Evolutionary conservation across 2,888 invertebrate genomes (phyloP).

Genomic region (Alitta virens): DNA sequence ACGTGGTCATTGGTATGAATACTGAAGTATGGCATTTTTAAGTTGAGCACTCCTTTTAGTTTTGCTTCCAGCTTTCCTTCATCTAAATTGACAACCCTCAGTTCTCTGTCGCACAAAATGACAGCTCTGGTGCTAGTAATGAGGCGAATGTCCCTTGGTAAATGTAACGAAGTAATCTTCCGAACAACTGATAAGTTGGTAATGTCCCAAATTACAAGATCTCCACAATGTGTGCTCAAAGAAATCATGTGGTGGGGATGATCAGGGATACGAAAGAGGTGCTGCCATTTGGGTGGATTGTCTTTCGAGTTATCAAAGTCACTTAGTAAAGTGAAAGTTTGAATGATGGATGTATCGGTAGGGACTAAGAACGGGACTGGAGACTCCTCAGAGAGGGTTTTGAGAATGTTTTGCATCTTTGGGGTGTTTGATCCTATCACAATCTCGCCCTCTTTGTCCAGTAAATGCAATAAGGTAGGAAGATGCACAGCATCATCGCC

Average conservation of each 20-base stretch:
- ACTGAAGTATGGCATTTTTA: constrained; percentile 87
- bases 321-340: background rate
- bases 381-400: background rate
- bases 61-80: constrained; percentile 71
- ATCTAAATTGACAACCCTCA: constrained; percentile 77
- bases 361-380: constrained; percentile 3
- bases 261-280: no score
- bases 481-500: constrained; percentile 2
- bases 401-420: background rate
- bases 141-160: constrained; percentile 76
- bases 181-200: constrained; percentile 65
- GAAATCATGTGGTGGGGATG: constrained; percentile 73
- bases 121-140: constrained; percentile 71
- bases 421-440: background rate
- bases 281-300: background rate
- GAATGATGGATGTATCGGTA: background rate
- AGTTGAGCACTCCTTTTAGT: constrained; percentile 80
- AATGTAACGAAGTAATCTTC: constrained; percentile 71
- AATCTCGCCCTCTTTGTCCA: background rate
- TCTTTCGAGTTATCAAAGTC: background rate
- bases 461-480: constrained; percentile 8
- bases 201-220: constrained; percentile 81
- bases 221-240: constrained; percentile 71
- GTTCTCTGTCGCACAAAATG: constrained; percentile 77
- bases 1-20: constrained; percentile 77